A percentile compares a stretch with the other conserved stretches of the same genome.
phyloP scores from a whole-genome alignment of 2,797 vertebrate species.

The Crenuchus spilurus region DNA sequence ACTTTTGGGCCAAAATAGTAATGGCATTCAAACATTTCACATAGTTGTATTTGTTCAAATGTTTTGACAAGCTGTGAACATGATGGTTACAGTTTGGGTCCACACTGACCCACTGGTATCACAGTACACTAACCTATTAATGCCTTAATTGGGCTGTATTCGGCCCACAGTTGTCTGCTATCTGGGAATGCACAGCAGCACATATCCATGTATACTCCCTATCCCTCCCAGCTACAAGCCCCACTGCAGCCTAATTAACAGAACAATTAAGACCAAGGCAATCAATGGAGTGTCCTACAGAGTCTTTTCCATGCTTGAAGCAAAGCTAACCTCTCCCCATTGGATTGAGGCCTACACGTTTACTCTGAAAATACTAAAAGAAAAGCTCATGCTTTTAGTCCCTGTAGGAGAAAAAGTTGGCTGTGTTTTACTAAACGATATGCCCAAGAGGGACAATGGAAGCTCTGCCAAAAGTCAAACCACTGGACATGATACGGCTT shows the following conservation, averaged over 20 bases:
- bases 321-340: slow-evolving; percentile 71
- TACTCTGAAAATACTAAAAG: slow-evolving; percentile 87
- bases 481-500: slow-evolving; percentile 39
- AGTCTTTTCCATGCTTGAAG: slow-evolving; percentile 74
- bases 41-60: too few relatives aligned
- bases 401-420: slow-evolving; percentile 37
- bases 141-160: too few relatives aligned
- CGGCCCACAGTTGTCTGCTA: too few relatives aligned
- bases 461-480: slow-evolving; percentile 30
- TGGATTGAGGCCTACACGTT: slow-evolving; percentile 80
- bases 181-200: too few relatives aligned
- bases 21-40: too few relatives aligned
- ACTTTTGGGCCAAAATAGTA: too few relatives aligned
- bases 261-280: slow-evolving; percentile 92
- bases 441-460: slow-evolving; percentile 29
- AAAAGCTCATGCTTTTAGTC: slow-evolving; percentile 60
- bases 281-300: slow-evolving; percentile 84
- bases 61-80: too few relatives aligned
- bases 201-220: slow-evolving; percentile 46
- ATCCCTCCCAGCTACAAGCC: slow-evolving; percentile 86
- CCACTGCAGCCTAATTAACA: slow-evolving; percentile 95
- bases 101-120: too few relatives aligned
- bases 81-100: too few relatives aligned
- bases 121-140: too few relatives aligned
- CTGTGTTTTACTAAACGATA: slow-evolving; percentile 53